Evolutionary conservation across 2,888 invertebrate species (phyloP).

Genomic region (Boloria euphrosyne): DNA sequence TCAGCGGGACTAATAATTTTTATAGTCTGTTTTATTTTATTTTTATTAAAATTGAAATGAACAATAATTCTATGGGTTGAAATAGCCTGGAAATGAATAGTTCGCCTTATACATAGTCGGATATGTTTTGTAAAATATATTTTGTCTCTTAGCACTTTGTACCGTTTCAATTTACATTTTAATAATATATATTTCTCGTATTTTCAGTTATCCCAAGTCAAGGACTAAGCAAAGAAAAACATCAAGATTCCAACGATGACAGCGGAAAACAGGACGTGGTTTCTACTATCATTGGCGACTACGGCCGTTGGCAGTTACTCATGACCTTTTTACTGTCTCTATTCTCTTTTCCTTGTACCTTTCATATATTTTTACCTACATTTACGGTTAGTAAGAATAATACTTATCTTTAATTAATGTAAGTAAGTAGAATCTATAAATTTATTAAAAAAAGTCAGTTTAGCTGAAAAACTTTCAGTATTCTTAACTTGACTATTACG

Average conservation of each 20-base stretch:
- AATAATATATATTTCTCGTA: slow-evolving; percentile 18
- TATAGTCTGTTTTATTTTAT: too few relatives aligned
- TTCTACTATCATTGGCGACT: slow-evolving; percentile 86
- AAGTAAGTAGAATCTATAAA: too few relatives aligned
- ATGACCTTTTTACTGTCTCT: slow-evolving; percentile 88
- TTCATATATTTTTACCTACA: slow-evolving; percentile 89
- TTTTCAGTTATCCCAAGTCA: slow-evolving; percentile 75
- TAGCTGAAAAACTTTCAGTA: too few relatives aligned
- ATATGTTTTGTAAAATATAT: too few relatives aligned
- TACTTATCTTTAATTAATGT: neutral
- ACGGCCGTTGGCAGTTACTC: slow-evolving; percentile 89
- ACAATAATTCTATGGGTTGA: too few relatives aligned
- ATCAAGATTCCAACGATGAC: slow-evolving; percentile 47
- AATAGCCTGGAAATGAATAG: too few relatives aligned
- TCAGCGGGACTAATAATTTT: too few relatives aligned
- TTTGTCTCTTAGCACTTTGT: too few relatives aligned
- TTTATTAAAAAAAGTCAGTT: too few relatives aligned
- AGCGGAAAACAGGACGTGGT: slow-evolving; percentile 84
- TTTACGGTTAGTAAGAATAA: slow-evolving; percentile 81
- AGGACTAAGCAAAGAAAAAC: slow-evolving; percentile 60
- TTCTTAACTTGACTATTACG: too few relatives aligned
- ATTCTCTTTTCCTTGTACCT: slow-evolving; percentile 90
- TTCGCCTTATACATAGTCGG: too few relatives aligned
- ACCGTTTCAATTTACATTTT: neutral
- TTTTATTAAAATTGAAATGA: too few relatives aligned